Evolutionary conservation across 2,797 vertebrate genomes (phyloP).

Genomic region (Liparis tanakae): DNA sequence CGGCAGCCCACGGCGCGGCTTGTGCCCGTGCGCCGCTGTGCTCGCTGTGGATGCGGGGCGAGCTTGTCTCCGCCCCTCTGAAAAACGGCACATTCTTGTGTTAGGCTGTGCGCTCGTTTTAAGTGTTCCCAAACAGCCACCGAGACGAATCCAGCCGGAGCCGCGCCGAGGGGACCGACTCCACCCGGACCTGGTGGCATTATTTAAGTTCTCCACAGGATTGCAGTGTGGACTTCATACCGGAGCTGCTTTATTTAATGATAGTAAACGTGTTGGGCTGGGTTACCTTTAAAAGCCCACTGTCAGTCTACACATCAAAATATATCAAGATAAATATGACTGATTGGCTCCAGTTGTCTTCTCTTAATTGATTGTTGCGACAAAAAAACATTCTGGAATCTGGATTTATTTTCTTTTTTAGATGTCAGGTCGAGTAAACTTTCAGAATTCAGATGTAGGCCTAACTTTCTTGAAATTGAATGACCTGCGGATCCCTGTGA

Average conservation of each 20-base stretch:
- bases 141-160: conserved; percentile 53
- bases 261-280: background rate
- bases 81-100: conserved; percentile 76
- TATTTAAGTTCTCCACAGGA: background rate
- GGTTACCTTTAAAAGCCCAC: background rate
- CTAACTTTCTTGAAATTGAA: background rate
- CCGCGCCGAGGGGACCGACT: conserved; percentile 40
- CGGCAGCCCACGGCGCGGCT: conserved; percentile 37
- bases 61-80: conserved; percentile 79
- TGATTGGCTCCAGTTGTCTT: background rate
- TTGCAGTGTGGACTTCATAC: background rate
- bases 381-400: background rate
- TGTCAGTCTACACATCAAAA: background rate
- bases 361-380: background rate
- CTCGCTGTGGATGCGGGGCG: conserved; percentile 57
- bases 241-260: background rate
- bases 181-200: conserved; percentile 3
- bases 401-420: background rate
- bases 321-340: background rate
- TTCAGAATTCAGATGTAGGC: background rate
- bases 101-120: conserved; percentile 55
- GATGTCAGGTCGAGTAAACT: conserved; percentile 12
- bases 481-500: background rate
- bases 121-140: conserved; percentile 57
- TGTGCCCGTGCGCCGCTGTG: conserved; percentile 39